Percentiles rank a stretch among this genome's conserved stretches.
Conservation (phyloP, 2,797 vertebrate genomes). For the Phataginus tetradactyla region DNA sequence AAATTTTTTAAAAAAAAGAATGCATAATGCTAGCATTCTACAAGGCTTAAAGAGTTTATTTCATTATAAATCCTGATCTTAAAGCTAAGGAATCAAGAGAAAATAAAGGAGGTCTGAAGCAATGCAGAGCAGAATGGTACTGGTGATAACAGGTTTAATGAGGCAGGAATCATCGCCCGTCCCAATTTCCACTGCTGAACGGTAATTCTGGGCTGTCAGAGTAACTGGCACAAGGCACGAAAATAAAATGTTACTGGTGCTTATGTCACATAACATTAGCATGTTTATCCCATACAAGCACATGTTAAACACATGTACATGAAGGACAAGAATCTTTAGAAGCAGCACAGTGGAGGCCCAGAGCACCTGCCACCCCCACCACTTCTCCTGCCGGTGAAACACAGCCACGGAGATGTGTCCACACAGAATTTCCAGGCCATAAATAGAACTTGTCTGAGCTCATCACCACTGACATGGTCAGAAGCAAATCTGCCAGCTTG, state of each 20-base stretch:
- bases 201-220: not conserved
- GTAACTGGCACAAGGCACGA: too few species aligned
- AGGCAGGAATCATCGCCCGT: not conserved
- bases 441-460: not conserved
- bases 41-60: not conserved
- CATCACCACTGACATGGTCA: not conserved
- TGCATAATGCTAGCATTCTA: not conserved
- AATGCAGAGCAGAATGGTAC: not conserved
- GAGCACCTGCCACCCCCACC: not conserved
- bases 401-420: not conserved
- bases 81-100: not conserved
- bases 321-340: not conserved
- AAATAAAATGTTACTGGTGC: not conserved
- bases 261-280: accelerated
- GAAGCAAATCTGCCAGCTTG: not conserved
- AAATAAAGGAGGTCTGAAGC: not conserved
- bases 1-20: not conserved
- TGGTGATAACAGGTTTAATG: not conserved
- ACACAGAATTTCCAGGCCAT: not conserved
- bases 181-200: not conserved
- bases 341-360: not conserved
- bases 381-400: not conserved
- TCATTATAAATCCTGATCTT: not conserved
- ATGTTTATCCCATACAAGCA: accelerated
- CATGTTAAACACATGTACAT: accelerated